These are phyloP conservation scores for Centrocercus urophasianus DNA, from an alignment of 2,113 vertebrate species.

Conservation along the genomic window DNA sequence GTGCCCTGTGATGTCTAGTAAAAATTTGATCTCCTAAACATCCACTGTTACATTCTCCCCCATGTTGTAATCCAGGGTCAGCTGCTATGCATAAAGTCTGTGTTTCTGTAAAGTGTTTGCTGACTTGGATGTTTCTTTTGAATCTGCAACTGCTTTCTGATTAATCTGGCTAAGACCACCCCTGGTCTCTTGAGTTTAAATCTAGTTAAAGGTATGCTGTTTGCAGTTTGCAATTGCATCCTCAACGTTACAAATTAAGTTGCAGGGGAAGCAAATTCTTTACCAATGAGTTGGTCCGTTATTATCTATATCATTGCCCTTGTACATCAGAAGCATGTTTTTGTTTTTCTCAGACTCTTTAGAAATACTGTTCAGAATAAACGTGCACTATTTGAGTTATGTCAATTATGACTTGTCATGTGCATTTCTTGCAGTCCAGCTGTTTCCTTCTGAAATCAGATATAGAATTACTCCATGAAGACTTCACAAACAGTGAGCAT, in stretches of 20 bases:
- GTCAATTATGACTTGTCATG: conserved; percentile 13
- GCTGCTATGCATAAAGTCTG: conserved; percentile 57
- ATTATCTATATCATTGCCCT: conserved; percentile 50
- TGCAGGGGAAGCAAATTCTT: conserved; percentile 60
- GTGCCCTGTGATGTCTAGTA: conserved; percentile 74
- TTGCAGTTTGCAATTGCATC: conserved; percentile 26
- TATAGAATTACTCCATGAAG: background rate
- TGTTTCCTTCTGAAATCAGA: background rate
- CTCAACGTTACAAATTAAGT: conserved; percentile 32
- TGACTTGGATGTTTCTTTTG: conserved; percentile 67
- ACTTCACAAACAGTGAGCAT: background rate
- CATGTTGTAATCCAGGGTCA: conserved; percentile 52
- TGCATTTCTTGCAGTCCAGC: background rate
- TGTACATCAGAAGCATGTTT: conserved; percentile 69
- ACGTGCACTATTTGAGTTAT: conserved; percentile 69
- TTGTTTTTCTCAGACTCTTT: conserved; percentile 66
- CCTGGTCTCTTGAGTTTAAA: conserved; percentile 43
- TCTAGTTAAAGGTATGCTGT: conserved; percentile 36
- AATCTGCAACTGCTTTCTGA: conserved; percentile 60
- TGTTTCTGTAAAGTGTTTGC: conserved; percentile 53
- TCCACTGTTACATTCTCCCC: conserved; percentile 15
- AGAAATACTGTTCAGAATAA: conserved; percentile 69
- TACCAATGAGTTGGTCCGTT: conserved; percentile 49
- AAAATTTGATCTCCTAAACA: conserved; percentile 10
- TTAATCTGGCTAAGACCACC: conserved; percentile 45